Conservation (phyloP, 1,140 invertebrate genomes). For the Venturia canescens region DNA sequence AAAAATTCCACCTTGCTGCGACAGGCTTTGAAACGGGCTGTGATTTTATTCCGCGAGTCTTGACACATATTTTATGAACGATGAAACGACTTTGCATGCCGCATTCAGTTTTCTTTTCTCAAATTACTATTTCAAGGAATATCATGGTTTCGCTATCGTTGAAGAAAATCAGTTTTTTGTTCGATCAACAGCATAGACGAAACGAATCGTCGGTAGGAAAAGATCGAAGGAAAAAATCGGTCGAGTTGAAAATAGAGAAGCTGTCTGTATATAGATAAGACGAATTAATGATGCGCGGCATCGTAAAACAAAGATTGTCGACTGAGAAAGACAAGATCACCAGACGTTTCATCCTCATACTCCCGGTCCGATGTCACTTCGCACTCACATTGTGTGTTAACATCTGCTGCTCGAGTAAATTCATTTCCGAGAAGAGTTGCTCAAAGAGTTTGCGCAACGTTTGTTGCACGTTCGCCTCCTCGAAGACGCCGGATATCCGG, state of each 20-base stretch:
- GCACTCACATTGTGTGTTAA: conserved; percentile 28
- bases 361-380: conserved; percentile 20
- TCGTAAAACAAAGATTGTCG: conserved; percentile 39
- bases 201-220: not conserved
- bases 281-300: conserved; percentile 40
- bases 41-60: no score
- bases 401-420: conserved; percentile 35
- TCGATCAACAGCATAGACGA: not conserved
- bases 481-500: conserved; percentile 45
- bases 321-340: not conserved
- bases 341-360: not conserved
- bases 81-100: no score
- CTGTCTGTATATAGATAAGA: conserved; percentile 7
- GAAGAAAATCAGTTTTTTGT: not conserved
- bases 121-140: no score
- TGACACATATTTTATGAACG: no score
- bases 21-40: no score
- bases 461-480: not conserved
- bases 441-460: conserved; percentile 33
- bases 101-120: not conserved
- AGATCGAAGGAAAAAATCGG: conserved; percentile 10
- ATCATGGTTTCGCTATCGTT: no score
- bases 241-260: conserved; percentile 2
- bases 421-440: conserved; percentile 37
- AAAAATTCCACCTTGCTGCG: no score